A percentile compares a stretch with the other conserved stretches of the same genome.
phyloP scores from a whole-genome alignment of 2,797 vertebrate species.

The Trichosurus vulpecula region DNA sequence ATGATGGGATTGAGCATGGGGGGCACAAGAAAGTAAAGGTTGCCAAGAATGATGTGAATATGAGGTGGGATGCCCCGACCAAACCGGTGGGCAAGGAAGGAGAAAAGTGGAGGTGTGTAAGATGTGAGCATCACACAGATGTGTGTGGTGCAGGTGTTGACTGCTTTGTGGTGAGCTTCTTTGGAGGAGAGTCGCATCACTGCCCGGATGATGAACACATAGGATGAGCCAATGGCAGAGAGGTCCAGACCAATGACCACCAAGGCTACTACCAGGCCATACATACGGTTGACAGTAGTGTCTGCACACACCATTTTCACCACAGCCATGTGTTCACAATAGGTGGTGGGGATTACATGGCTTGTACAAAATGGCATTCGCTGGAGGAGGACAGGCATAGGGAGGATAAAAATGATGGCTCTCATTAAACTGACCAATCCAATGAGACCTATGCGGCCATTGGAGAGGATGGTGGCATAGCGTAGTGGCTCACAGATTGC shows the following conservation, averaged over 20 bases:
- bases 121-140: conserved; percentile 75
- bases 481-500: conserved; percentile 76
- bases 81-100: conserved; percentile 75
- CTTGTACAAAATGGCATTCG: conserved; percentile 55
- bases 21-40: conserved; percentile 76
- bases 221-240: conserved; percentile 73
- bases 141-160: conserved; percentile 77
- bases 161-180: conserved; percentile 73
- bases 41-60: conserved; percentile 75
- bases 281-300: conserved; percentile 64
- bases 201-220: conserved; percentile 70
- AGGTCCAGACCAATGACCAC: conserved; percentile 66
- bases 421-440: conserved; percentile 62
- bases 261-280: conserved; percentile 74
- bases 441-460: conserved; percentile 62
- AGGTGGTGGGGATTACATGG: conserved; percentile 67
- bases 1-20: conserved; percentile 78
- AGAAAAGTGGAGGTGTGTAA: conserved; percentile 74
- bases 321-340: conserved; percentile 79
- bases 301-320: conserved; percentile 77
- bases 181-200: conserved; percentile 69
- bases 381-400: conserved; percentile 75
- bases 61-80: conserved; percentile 56
- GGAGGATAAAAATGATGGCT: conserved; percentile 69
- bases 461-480: conserved; percentile 74